phyloP scores from a whole-genome alignment of 2,797 vertebrate species.

The Bovichtus diacanthus region DNA sequence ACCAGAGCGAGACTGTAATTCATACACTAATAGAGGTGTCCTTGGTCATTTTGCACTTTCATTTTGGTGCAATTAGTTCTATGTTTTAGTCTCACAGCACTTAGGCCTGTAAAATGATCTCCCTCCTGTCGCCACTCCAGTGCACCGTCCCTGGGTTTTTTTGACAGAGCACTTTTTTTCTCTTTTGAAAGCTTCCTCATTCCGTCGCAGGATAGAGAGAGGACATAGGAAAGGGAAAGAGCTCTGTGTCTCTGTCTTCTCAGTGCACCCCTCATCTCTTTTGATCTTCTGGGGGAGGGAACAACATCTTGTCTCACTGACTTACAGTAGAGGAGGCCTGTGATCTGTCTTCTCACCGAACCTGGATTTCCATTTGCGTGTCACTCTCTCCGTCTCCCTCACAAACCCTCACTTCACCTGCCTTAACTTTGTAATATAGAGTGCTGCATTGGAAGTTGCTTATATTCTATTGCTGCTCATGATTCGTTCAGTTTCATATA shows the following conservation, averaged over 20 bases:
- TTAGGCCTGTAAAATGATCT: conserved; percentile 18
- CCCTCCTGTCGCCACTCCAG: conserved; percentile 15
- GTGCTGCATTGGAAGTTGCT: conserved; percentile 21
- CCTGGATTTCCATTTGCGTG: conserved; percentile 56
- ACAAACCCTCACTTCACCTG: conserved; percentile 19
- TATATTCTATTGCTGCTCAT: conserved; percentile 17
- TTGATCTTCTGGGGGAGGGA: conserved; percentile 57
- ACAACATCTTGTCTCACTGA: conserved; percentile 44
- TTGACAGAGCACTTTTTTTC: conserved; percentile 18
- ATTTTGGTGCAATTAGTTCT: conserved; percentile 33
- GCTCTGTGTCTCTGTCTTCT: conserved; percentile 27
- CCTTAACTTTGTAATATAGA: conserved; percentile 38
- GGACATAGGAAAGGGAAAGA: conserved; percentile 28
- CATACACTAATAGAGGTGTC: neutral
- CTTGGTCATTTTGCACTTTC: conserved; percentile 24
- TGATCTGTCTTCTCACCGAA: conserved; percentile 59
- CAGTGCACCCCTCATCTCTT: conserved; percentile 37
- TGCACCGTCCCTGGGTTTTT: conserved; percentile 30
- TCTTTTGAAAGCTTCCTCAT: conserved; percentile 35
- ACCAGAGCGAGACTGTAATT: too few relatives aligned
- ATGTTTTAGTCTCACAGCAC: conserved; percentile 34
- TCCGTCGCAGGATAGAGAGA: conserved; percentile 43
- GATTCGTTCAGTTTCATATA: conserved; percentile 23
- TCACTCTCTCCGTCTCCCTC: conserved; percentile 37
- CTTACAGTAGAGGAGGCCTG: conserved; percentile 46